Percentiles rank a stretch among this genome's conserved stretches.
Evolutionary conservation across 2,113 vertebrate genomes (phyloP).

Genomic region (Poeciliopsis turrubarensis): DNA sequence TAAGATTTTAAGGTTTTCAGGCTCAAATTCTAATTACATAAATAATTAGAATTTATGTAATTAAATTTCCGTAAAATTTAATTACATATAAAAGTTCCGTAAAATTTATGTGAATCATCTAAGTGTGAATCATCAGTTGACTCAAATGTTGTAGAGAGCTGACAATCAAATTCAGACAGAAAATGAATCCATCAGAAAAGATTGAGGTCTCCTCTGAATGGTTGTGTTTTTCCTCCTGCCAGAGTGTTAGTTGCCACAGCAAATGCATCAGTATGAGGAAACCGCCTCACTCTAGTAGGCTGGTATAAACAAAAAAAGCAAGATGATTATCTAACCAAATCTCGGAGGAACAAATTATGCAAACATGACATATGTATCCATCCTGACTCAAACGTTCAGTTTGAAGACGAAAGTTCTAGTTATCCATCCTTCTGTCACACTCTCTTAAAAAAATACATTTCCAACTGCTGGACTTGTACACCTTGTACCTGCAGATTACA

Average conservation of each 20-base stretch:
- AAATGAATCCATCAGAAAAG: constrained; percentile 59
- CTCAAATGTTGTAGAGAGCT: constrained; percentile 55
- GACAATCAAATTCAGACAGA: constrained; percentile 51
- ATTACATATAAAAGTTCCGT: no score
- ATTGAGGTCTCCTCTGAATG: constrained; percentile 59
- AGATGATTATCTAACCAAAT: constrained; percentile 56
- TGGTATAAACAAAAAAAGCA: constrained; percentile 54
- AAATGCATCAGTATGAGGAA: constrained; percentile 55
- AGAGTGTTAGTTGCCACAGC: constrained; percentile 45
- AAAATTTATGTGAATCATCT: constrained; percentile 11
- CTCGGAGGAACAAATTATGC: constrained; percentile 56
- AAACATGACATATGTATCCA: constrained; percentile 47
- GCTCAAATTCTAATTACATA: no score
- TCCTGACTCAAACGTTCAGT: constrained; percentile 51
- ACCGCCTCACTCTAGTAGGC: constrained; percentile 50
- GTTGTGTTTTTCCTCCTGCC: constrained; percentile 48
- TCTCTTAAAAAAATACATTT: constrained; percentile 27
- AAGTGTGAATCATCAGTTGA: constrained; percentile 54
- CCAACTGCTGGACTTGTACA: constrained; percentile 24
- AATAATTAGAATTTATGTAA: no score
- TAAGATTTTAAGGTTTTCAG: not conserved
- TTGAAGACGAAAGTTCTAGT: constrained; percentile 42
- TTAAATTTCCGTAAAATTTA: no score
- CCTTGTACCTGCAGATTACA: constrained; percentile 51
- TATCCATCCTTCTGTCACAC: constrained; percentile 29